Evolutionary conservation across 2,888 invertebrate genomes (phyloP).

Genomic region (Poecilus cupreus): DNA sequence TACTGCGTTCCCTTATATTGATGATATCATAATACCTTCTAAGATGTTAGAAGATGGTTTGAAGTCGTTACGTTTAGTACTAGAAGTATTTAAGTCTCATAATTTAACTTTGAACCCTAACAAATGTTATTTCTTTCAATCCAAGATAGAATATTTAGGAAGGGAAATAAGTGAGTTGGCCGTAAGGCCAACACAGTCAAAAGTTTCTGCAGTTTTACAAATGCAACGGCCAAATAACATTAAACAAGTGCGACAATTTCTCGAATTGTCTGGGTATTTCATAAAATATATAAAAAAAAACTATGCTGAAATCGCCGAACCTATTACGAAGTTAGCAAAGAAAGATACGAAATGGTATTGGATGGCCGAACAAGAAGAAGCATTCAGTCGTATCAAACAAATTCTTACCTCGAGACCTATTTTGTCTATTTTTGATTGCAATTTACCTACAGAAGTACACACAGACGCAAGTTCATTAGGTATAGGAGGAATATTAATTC

Average conservation of each 20-base stretch:
- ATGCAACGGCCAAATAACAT: slow-evolving; percentile 62
- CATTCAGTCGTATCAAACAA: slow-evolving; percentile 47
- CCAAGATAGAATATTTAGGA: slow-evolving; percentile 56
- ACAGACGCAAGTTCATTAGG: too few species aligned
- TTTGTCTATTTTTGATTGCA: slow-evolving; percentile 59
- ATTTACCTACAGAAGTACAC: too few species aligned
- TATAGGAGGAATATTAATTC: too few species aligned
- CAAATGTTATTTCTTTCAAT: slow-evolving; percentile 16
- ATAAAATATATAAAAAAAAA: slow-evolving; percentile 64
- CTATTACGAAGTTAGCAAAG: slow-evolving; percentile 59
- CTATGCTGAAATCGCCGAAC: slow-evolving; percentile 60
- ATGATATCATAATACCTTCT: slow-evolving; percentile 50
- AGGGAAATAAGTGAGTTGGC: slow-evolving; percentile 54
- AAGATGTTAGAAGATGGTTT: background rate
- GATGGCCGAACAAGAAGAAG: slow-evolving; percentile 44
- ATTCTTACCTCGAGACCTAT: slow-evolving; percentile 57
- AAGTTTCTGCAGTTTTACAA: slow-evolving; percentile 59
- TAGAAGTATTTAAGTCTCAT: background rate
- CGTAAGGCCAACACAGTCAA: slow-evolving; percentile 62
- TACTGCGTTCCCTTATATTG: slow-evolving; percentile 53
- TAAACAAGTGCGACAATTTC: slow-evolving; percentile 65
- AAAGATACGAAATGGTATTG: slow-evolving; percentile 56
- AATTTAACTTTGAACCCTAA: background rate
- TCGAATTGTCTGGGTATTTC: slow-evolving; percentile 65
- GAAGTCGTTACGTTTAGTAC: background rate